A percentile compares a stretch with the other conserved stretches of the same genome.
phyloP scores from a whole-genome alignment of 2,888 invertebrate species.

The Ophion ellenae region DNA sequence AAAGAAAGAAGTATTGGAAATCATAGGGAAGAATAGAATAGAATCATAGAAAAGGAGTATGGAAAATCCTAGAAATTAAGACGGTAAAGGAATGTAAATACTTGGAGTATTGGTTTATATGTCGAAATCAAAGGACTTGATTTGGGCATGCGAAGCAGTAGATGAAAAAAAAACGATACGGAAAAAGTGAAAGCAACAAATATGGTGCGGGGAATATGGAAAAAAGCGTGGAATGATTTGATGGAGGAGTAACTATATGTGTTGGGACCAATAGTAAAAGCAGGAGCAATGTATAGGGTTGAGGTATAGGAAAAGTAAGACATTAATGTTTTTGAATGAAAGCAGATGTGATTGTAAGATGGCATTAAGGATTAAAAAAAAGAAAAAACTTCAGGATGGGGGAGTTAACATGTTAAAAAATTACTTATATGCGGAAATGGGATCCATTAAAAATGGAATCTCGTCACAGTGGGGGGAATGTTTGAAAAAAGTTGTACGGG shows the following conservation, averaged over 20 bases:
- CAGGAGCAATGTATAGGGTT: background rate
- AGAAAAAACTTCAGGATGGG: background rate
- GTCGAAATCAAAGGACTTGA: constrained; percentile 10
- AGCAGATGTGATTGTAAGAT: background rate
- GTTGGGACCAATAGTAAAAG: background rate
- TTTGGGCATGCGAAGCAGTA: background rate
- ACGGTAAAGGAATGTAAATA: constrained; percentile 21
- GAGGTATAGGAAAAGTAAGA: background rate
- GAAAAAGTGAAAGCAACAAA: constrained; percentile 38
- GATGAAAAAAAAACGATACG: constrained; percentile 15
- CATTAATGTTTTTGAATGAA: background rate
- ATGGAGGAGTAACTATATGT: background rate
- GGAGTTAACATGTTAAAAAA: background rate
- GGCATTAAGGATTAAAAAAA: background rate
- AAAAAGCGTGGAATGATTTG: background rate
- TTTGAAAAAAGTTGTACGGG: background rate
- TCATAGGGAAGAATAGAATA: background rate
- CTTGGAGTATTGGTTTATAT: constrained; percentile 10
- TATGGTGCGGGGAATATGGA: constrained; percentile 23
- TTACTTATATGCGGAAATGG: background rate
- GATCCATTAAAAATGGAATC: background rate
- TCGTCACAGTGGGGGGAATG: background rate
- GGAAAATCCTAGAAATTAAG: background rate
- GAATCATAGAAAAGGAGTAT: too few relatives aligned
- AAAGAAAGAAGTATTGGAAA: constrained; percentile 11